Evolutionary conservation across 1,140 invertebrate species (phyloP), one percentile per base, ranked within the genome.

Genomic region (Polyergus mexicanus): DNA sequence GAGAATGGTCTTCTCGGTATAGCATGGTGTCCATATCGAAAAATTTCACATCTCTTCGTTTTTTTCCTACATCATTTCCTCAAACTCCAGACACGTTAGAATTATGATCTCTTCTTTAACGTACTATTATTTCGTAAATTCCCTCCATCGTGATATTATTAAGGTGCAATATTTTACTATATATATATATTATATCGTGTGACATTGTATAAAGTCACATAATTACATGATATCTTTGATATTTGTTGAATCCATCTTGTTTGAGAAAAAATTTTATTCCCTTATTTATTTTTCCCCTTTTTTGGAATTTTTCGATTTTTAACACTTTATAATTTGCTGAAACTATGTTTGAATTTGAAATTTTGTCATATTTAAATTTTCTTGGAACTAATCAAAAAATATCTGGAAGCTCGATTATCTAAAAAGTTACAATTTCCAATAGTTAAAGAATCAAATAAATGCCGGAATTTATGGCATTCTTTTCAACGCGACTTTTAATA

Each of bases 11-110:
- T 60, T 47, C 74, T 19, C 60, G 32, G 68, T 71, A 56, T 41
- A 74, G 56, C 58, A 25, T 22, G 28, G 28, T 63, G 63, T 75
- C 54, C 41, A 63, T 54, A 22, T 54, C 28, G 54, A 56, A 56
- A 56, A 44, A 83, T 87, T 47, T 75, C 47, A 68, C 56, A 19
- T 62, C 47, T 47, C 51, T 66, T 35, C 71, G 56, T 85, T 77
- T 51, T 60, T 83, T 74, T 25, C 16, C 16, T 28, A 32, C 25
- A 22, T 58, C 28, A 28, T n/a, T 60, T 62, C 35, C 6, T 22
- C 77, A 13, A 22, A 54, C 11, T 38, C 22, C 76, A 1, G 51
- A 32, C 28, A 74, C 54, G 35, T 74, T 83, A 83, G 10, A 19
- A 62, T 60, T 28, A 47, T 72, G 22, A 44, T 80, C 72, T 75